Percentiles rank a stretch among this genome's conserved stretches.
Evolutionary conservation across 1,140 invertebrate species (phyloP).

Genomic region (Papilio polytes): DNA sequence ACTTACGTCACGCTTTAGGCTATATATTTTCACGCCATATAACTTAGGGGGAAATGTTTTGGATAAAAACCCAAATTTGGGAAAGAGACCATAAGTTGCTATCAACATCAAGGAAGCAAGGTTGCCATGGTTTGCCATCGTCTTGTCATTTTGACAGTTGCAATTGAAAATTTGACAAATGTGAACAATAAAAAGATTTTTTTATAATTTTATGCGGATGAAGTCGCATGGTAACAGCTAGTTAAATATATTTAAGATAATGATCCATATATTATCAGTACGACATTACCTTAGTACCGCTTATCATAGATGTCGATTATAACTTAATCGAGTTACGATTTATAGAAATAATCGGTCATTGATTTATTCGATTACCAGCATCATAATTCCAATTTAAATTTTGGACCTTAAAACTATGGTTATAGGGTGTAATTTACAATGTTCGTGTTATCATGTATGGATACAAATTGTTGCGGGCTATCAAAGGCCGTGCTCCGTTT

Average conservation of each 20-base stretch:
- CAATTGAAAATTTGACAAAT: too few relatives aligned
- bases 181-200: too few relatives aligned
- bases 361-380: slow-evolving; percentile 66
- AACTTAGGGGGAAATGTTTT: too few relatives aligned
- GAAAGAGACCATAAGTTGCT: too few relatives aligned
- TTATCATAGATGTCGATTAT: slow-evolving; percentile 75
- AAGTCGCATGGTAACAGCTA: too few relatives aligned
- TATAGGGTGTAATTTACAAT: slow-evolving; percentile 40
- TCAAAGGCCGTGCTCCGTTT: slow-evolving; percentile 71
- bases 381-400: neutral
- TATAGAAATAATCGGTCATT: slow-evolving; percentile 82
- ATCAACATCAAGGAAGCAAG: too few relatives aligned
- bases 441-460: slow-evolving; percentile 47
- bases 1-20: too few relatives aligned
- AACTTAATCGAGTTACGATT: slow-evolving; percentile 83
- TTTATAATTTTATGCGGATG: too few relatives aligned
- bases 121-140: too few relatives aligned
- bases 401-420: neutral
- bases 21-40: too few relatives aligned
- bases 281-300: slow-evolving; percentile 38
- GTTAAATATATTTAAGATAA: neutral
- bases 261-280: slow-evolving; percentile 33
- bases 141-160: too few relatives aligned
- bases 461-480: slow-evolving; percentile 76
- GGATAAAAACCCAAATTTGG: too few relatives aligned